Evolutionary conservation across 2,888 invertebrate genomes (phyloP), one percentile per base, ranked within the genome.

Genomic region (Patella pellucida): DNA sequence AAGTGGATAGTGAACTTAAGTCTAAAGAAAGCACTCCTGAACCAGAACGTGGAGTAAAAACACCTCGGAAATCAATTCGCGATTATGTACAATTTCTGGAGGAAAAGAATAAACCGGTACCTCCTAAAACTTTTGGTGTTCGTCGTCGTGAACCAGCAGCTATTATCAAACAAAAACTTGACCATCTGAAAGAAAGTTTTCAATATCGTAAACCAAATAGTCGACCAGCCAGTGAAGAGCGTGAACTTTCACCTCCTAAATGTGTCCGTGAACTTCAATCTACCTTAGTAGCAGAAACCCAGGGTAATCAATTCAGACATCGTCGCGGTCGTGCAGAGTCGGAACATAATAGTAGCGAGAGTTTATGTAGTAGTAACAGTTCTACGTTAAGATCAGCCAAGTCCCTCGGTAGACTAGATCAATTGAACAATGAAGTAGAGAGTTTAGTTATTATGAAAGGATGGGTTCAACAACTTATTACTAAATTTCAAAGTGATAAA

Each of bases 391-490:
- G 68, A 67, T 56, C 82, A 23, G 82, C 86, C 1, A 76, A 79
- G 52, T 87, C 85, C 0, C 27, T 83, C 51, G 82, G 84, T 52
- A 73, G 83, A 23, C 80, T 86, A 1, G 87, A 87, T 75, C 82
- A 84, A 73, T 72, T 85, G 14, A 83, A 82, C 73, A 79, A 74
- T 51, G 87, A 87, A 51, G 79, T 82, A 5, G 84, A 87, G 16
- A 87, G 84, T 70, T 76, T 86, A 15, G 84, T 86, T 11, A 83
- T 86, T 14, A 87, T 87, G 86, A 86, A 85, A 75, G 88, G 88
- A 2, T 88, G 86, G 86, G 88, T 88, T 7, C 81, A 79, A 77
- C 83, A 85, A 68, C 82, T 88, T n/a, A 85, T 88, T 76, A 83
- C 79, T 73, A 88, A 84, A 76, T 88, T 87, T 78, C 88, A 88